Conservation (phyloP, 2,797 vertebrate genomes). For the Triplophysa bombifrons region DNA sequence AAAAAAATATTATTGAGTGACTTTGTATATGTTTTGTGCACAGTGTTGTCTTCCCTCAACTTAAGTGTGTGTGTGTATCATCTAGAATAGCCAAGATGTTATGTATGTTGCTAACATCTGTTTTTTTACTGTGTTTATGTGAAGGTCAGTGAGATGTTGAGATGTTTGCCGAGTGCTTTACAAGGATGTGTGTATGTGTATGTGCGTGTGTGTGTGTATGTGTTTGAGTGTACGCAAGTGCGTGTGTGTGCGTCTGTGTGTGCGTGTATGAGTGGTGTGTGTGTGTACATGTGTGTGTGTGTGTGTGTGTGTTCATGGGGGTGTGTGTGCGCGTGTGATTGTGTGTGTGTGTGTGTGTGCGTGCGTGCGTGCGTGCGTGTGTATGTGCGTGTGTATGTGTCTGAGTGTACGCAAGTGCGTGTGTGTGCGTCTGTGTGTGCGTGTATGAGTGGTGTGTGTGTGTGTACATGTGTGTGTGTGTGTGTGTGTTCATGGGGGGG, state of each 20-base stretch:
- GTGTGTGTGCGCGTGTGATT: constrained; percentile 1
- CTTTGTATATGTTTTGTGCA: no score
- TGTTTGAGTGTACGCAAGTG: neutral
- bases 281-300: constrained; percentile 6
- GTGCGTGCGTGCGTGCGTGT: no score
- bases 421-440: neutral
- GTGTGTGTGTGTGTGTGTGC: neutral
- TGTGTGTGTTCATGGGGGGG: neutral
- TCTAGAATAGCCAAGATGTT: no score
- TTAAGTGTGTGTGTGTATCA: no score
- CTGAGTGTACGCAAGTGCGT: no score
- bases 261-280: constrained; percentile 1
- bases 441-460: constrained; percentile 10
- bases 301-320: neutral
- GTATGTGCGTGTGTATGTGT: no score
- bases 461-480: neutral
- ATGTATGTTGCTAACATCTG: no score
- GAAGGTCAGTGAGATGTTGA: no score
- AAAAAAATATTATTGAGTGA: no score
- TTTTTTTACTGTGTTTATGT: no score
- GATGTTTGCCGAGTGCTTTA: neutral
- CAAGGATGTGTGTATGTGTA: neutral
- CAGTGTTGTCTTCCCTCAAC: no score
- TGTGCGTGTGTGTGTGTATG: constrained; percentile 4
- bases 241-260: no score